phyloP scores from a whole-genome alignment of 2,888 invertebrate species.

The Gymnosoma rotundatum region DNA sequence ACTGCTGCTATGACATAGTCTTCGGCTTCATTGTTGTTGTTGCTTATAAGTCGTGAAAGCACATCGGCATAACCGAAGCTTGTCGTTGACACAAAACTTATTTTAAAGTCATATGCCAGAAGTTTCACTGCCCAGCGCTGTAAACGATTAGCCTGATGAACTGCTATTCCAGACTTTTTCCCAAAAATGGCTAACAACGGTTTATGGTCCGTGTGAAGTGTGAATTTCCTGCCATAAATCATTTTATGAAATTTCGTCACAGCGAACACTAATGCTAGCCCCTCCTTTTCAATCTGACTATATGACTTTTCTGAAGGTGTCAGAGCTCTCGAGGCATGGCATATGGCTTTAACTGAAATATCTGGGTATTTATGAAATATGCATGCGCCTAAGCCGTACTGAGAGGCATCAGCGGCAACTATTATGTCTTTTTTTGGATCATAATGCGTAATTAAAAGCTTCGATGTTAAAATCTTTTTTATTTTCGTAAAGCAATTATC shows the following conservation, averaged over 20 bases:
- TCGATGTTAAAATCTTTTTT: too few species aligned
- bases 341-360: background rate
- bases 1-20: conserved; percentile 34
- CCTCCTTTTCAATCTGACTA: conserved; percentile 14
- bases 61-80: background rate
- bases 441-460: too few species aligned
- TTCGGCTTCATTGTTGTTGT: background rate
- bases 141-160: conserved; percentile 1
- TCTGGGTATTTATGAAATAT: background rate
- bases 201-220: background rate
- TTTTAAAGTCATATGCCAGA: background rate
- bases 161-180: background rate
- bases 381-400: background rate
- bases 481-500: background rate
- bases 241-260: background rate
- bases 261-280: background rate
- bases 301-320: background rate
- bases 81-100: conserved; percentile 1
- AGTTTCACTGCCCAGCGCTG: background rate
- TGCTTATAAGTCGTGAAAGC: background rate
- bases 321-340: background rate
- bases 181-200: background rate
- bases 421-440: too few species aligned
- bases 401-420: background rate
- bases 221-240: background rate